Conservation (phyloP, 2,797 vertebrate genomes). For the Dermochelys coriacea region DNA sequence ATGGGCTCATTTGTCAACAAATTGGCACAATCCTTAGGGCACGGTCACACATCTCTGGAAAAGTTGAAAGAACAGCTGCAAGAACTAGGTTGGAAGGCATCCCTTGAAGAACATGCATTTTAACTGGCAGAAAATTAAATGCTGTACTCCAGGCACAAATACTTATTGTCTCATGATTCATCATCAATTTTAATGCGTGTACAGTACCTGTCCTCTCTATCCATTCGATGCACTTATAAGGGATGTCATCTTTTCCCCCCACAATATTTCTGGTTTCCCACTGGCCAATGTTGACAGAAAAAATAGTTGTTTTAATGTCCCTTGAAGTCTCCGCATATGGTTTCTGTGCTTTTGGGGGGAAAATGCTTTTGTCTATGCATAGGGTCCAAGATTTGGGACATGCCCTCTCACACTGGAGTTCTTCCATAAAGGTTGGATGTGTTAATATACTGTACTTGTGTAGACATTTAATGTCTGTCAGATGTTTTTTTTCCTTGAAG, state of each 20-base stretch:
- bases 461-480: not conserved
- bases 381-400: not conserved
- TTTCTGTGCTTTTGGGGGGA: not conserved
- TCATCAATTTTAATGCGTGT: not conserved
- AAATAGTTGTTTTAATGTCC: not conserved
- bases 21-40: not conserved
- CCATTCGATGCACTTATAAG: not conserved
- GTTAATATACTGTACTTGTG: not conserved
- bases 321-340: not conserved
- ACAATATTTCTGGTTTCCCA: not conserved
- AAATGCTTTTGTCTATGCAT: not conserved
- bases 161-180: not conserved
- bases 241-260: rapidly evolving
- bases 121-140: not conserved
- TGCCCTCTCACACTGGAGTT: not conserved
- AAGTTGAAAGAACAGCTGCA: not conserved
- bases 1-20: not conserved
- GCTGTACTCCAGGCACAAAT: not conserved
- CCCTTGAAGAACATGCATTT: not conserved
- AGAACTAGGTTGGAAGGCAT: not conserved
- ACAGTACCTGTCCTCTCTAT: not conserved
- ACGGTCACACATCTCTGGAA: not conserved
- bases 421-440: not conserved
- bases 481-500: constrained; percentile 5
- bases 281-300: not conserved